Base-by-base conservation (phyloP, 2,113 vertebrate species). In the Sander lucioperca region DNA sequence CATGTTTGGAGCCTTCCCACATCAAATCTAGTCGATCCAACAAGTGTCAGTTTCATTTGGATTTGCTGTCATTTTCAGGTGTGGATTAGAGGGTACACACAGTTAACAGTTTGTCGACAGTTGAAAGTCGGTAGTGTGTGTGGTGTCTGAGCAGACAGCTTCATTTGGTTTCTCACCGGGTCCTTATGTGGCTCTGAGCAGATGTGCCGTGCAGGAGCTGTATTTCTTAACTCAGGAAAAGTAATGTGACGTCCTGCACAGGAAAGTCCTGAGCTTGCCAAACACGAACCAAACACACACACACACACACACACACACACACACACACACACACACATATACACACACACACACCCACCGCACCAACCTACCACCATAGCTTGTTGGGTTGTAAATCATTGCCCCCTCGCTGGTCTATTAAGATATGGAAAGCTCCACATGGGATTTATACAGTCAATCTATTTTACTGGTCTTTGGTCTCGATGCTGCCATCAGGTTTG, bases 401-500 rank as follows among this genome's bases (percentile, higher is more conserved):
- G 90, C 74, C 84, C 91, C 90, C 91, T 86, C 65, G 39, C 93
- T 94, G 91, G 83, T 84, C 92, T 93, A 93, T 95, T 95, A 94
- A 95, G 93, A 95, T 95, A 95, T 94, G 92, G 92, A 88, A 85
- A 84, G 80, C 90, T 85, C 87, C 91, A 90, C 90, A 91, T 91
- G 86, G 93, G 90, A 94, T 95, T 95, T 93, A 90, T 93, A 92
- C 88, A 90, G 89, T 93, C 93, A 92, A 94, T 95, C 92, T 94
- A 87, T 91, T 94, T 95, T 89, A 90, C 93, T 86, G 88, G 91
- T 92, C 91, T 90, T 92, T 93, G 93, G 93, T 93, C 86, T 94
- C 87, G 77, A 50, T 80, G 84, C 93, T 91, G 90, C 92, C 89
- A 91, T 91, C 89, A 89, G 88, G 89, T 92, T 90, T 89, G 91